Evolutionary conservation across 2,113 vertebrate genomes (phyloP), one percentile per base, ranked within the genome.

Genomic region (Apeltes quadracus): DNA sequence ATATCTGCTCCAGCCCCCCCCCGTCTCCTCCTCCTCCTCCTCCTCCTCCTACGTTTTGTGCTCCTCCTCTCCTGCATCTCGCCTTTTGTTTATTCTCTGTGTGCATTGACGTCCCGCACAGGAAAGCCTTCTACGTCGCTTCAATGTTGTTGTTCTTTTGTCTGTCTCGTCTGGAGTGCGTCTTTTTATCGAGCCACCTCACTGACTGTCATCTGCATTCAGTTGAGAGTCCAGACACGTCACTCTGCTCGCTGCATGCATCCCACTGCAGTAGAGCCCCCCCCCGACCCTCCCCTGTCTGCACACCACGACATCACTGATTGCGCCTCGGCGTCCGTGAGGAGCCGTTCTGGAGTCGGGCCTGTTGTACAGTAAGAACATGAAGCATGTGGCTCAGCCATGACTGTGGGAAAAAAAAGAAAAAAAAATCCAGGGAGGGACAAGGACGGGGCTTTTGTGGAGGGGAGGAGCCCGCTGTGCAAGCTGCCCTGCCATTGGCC

Each of bases 401-500:
- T 90, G 88, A 89, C 88, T 87, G 86, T 83, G 84, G 32, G 7
- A 6, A 34, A 34, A 34, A 34, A 82, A 76, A 29, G 5, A 5
- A 29, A 51, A 82, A 76, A 65, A 84, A 81, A 86, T 51, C 57
- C 41, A 69, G 72, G 72, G 71, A 84, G 79, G 66, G 82, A 85
- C 85, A 87, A 87, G 88, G 87, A 83, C 72, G 34, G n/a, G 76
- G 75, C 75, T 84, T 84, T 61, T 83, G 76, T 68, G 68, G 72
- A 82, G 74, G 86, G 86, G 90, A 82, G 85, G 88, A 81, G 85
- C 79, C 6, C 53, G 53, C 51, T 79, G 82, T 92, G 89, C 76
- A 95, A 92, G 61, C 79, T 59, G 72, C 56, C 50, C 62, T 38
- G 84, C 82, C 83, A 96, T 95, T 95, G 94, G 92, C 54, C 29